These are phyloP conservation scores for Cephus pygmeus DNA, from an alignment of 2,888 invertebrate species.

Conservation along the genomic window DNA sequence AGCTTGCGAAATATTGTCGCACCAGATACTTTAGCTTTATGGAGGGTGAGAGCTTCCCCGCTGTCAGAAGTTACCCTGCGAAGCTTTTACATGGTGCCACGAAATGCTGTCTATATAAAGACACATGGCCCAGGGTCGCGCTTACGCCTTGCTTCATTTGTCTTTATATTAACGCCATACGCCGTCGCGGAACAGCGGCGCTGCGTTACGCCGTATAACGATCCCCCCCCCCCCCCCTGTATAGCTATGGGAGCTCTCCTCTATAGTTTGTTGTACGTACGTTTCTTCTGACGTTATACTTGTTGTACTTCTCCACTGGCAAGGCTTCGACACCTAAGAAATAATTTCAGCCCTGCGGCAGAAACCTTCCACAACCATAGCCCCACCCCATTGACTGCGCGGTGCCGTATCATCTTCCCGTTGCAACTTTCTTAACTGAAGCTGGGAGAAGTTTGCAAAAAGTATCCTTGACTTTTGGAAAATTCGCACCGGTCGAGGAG, in stretches of 20 bases:
- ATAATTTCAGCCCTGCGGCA: not conserved
- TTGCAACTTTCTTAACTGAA: not conserved
- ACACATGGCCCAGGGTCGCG: constrained; percentile 48
- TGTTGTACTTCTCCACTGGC: not conserved
- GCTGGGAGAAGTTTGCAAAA: not conserved
- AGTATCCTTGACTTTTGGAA: not conserved
- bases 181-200: constrained; percentile 4
- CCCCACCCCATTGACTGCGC: not conserved
- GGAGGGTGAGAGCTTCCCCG: not conserved
- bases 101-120: constrained; percentile 52
- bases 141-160: constrained; percentile 57
- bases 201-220: not conserved
- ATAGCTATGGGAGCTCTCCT: not conserved
- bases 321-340: not conserved
- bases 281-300: not conserved
- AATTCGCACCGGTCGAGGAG: not conserved
- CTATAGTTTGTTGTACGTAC: not conserved
- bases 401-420: not conserved
- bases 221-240: not conserved
- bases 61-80: constrained; percentile 38
- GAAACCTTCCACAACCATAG: not conserved
- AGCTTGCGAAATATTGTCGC: constrained; percentile 44
- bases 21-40: not conserved
- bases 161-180: constrained; percentile 53
- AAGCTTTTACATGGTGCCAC: constrained; percentile 32